Evolutionary conservation across 2,113 vertebrate species (phyloP).

Genomic region (Barnardius zonarius): DNA sequence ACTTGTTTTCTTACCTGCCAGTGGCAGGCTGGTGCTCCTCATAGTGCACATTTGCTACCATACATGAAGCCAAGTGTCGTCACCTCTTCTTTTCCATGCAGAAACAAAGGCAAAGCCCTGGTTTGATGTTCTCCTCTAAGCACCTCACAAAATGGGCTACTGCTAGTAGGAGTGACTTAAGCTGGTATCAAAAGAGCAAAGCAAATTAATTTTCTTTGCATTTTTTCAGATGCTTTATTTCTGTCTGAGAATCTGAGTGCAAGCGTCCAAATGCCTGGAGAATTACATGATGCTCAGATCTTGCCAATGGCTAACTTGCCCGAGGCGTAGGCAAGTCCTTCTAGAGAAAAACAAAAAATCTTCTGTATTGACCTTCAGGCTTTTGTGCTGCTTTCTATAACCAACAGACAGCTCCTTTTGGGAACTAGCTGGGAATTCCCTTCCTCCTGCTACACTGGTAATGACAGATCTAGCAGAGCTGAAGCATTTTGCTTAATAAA

Average conservation of each 20-base stretch:
- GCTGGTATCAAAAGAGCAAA: not conserved
- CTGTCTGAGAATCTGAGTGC: not conserved
- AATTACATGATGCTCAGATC: not conserved
- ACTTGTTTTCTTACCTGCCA: not conserved
- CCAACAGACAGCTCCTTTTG: not conserved
- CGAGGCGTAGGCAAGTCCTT: not conserved
- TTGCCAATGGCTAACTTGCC: not conserved
- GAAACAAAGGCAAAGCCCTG: not conserved
- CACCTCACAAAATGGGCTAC: not conserved
- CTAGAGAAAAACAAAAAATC: not conserved
- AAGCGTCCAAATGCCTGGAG: not conserved
- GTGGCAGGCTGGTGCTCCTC: not conserved
- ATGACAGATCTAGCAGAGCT: constrained; percentile 14
- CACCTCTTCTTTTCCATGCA: accelerated
- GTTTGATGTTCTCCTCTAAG: not conserved
- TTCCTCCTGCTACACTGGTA: not conserved
- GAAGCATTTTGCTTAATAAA: not conserved
- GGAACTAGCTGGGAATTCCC: not conserved
- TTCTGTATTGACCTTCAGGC: not conserved
- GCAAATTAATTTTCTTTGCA: not conserved
- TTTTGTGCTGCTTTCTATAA: not conserved
- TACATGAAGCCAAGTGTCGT: not conserved
- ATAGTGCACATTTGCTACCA: accelerated
- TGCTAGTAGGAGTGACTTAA: not conserved
- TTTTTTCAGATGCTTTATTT: not conserved